Base-by-base conservation (phyloP, 2,797 vertebrate species). In the Acanthurus tractus region DNA sequence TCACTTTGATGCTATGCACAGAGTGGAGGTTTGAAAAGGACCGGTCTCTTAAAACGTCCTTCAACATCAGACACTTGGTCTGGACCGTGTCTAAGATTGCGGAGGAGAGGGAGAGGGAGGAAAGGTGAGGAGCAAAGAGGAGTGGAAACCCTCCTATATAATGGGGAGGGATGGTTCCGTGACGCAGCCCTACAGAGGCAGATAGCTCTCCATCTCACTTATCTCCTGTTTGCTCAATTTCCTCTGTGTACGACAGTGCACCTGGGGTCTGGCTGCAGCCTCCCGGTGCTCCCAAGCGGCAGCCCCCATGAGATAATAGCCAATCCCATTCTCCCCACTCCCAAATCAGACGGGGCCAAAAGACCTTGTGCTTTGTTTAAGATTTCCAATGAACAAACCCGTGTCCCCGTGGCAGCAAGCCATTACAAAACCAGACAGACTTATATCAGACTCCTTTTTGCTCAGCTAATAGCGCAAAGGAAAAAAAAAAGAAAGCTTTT, bases 221-320 rank as follows among this genome's bases (percentile, higher is more conserved):
- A 94, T 92, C 83, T 91, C 81, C 76, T 83, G 92, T 95, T 95
- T 95, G 90, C 92, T 94, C 94, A 96, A 95, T 95, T 95, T 95
- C 92, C 93, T 92, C 85, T 78, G 82, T 91, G 89, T 84, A 87
- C 79, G 64, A 84, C 78, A 59, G 78, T 80, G 81, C 95, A 95
- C 93, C 94, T 95, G 94, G 90, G 92, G 91, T 94, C 93, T 80
- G 73, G 66, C 74, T 76, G 72, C 72, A 79, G 79, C 84, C 79
- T 88, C 76, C 83, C 66, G 38, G 42, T 54, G 63, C 85, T 85
- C 56, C 79, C 83, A 63, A 61, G 74, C 55, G 17, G 75, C 78
- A 78, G 78, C 82, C 64, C 79, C 87, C 69, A 5, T 2, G 64
- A 89, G 88, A 85, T 94, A 93, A 94, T 91, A 91, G 88, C 87